Conservation (phyloP, 2,888 invertebrate species). For the Epistrophella euchroma region DNA sequence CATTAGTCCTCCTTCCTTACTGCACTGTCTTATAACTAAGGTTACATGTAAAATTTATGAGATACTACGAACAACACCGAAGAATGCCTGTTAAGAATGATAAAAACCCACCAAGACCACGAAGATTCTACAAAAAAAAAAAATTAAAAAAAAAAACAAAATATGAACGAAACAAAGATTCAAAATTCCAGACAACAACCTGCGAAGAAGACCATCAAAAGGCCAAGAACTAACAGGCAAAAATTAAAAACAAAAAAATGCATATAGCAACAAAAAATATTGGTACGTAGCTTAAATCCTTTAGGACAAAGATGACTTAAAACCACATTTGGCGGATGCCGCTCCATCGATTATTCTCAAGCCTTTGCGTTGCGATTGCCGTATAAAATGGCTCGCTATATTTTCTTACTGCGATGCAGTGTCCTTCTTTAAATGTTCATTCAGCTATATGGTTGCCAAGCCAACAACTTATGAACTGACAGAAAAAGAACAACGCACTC, state of each 20-base stretch:
- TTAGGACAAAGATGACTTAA: conserved; percentile 73
- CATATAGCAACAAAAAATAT: conserved; percentile 4
- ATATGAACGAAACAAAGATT: conserved; percentile 34
- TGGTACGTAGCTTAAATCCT: conserved; percentile 15
- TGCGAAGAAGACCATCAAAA: conserved; percentile 35
- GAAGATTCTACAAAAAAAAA: conserved; percentile 38
- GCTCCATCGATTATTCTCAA: conserved; percentile 57
- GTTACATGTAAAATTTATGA: conserved; percentile 60
- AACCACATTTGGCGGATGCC: conserved; percentile 70
- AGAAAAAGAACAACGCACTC: conserved; percentile 9
- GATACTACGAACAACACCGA: conserved; percentile 58
- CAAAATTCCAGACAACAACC: conserved; percentile 59
- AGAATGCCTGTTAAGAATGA: conserved; percentile 63
- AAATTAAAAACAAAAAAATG: conserved; percentile 23
- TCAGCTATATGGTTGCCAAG: conserved; percentile 56
- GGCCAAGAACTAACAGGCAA: conserved; percentile 6
- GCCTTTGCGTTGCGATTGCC: conserved; percentile 9
- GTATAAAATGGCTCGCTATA: conserved; percentile 8
- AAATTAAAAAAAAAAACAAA: conserved; percentile 27
- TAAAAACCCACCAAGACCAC: conserved; percentile 65
- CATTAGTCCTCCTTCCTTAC: conserved; percentile 56
- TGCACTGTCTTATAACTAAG: background rate
- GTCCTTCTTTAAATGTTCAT: conserved; percentile 66
- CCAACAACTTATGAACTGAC: conserved; percentile 27
- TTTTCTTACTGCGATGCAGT: background rate